Evolutionary conservation across 2,888 invertebrate species (phyloP), one percentile per base, ranked within the genome.

Genomic region (Drosophila nigritarsus): DNA sequence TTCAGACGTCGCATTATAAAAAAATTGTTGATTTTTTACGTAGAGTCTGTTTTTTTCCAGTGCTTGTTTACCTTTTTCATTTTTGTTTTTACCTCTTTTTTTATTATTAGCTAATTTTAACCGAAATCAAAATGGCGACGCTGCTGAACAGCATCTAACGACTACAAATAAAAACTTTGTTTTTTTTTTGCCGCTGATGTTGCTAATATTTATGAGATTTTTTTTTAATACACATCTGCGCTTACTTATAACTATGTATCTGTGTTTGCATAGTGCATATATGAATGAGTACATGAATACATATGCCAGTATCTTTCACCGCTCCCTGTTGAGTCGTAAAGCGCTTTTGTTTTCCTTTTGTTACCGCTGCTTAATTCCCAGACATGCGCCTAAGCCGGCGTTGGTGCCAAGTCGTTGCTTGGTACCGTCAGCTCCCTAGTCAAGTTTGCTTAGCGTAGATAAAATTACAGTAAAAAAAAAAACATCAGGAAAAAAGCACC

Each of bases 41-140:
- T 18, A 30, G 5, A 36, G 32, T 65, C 73, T 64, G 45, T 65
- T 68, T 55, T 65, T 65, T 59, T 73, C 48, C 63, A 45, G 42
- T 49, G 68, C 45, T 80, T 82, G 79, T 82, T 78, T 79, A 68
- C 62, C 58, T 78, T 72, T 56, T 64, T n/a, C 20, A 38, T 58
- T 65, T 61, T 59, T 54, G 15, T 56, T 65, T 67, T 36, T 51
- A 36, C 13, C 15, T 54, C 13, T 65, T 70, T 81, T 81, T 69
- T 66, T 82, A 63, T 67, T 87, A 82, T 84, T 86, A 86, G 88
- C 88, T 86, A 90, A 87, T 87, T 87, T 88, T 67, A 86, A 79
- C 61, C 75, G 71, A 73, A 75, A 75, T 65, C 72, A 81, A 87
- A 83, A 88, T 88, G 86, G 83, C 88, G 80, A 48, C 62, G 69